Base-by-base conservation (phyloP, 2,797 vertebrate genomes). In the Coranthus polyacanthus region DNA sequence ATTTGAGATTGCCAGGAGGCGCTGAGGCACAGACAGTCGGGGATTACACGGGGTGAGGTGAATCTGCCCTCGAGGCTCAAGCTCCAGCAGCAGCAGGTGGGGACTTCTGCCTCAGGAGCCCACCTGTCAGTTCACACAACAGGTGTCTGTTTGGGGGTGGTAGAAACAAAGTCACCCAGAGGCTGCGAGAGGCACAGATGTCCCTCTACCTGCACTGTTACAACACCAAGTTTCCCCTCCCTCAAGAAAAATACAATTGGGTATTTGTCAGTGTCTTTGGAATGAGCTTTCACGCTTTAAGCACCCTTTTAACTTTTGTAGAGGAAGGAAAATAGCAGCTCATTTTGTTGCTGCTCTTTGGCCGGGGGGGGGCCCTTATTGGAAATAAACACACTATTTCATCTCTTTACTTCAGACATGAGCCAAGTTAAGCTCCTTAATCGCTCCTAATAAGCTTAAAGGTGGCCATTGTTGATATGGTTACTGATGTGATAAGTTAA, bases 391-490 rank as follows among this genome's bases (percentile, higher is more conserved):
- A 36, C 12, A 77, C 59, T 10, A 45, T 87, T 88, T 78, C 82
- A 81, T 80, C 83, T 75, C 78, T 83, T 72, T 62, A 39, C 79
- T 76, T 15, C 16, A 82, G 77, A 74, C 75, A 42, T 80, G 63
- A 86, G 78, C 68, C 61, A 42, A 12, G 72, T 72, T 85, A 82
- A 90, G 83, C 80, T 68, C 53, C 79, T 63, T 92, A 90, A 92
- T 92, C 78, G 3, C 68, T 8, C 32, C 60, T 90, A 90, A 93
- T 88, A 66, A 90, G 91, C 87, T 92, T 91, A 90, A 83, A 86
- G 72, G 80, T 79, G 74, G 71, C 75, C 75, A 46, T 79, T 86
- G 88, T 88, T 89, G 86, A 88, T 87, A 75, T 72, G 72, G 86
- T 82, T 74, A 52, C 84, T 71, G 72, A 66, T 74, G 74, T 80